A percentile compares a stretch with the other conserved stretches of the same genome.
These are phyloP conservation scores for Clarias gariepinus DNA, from an alignment of 2,113 vertebrate genomes.

Conservation along the genomic window DNA sequence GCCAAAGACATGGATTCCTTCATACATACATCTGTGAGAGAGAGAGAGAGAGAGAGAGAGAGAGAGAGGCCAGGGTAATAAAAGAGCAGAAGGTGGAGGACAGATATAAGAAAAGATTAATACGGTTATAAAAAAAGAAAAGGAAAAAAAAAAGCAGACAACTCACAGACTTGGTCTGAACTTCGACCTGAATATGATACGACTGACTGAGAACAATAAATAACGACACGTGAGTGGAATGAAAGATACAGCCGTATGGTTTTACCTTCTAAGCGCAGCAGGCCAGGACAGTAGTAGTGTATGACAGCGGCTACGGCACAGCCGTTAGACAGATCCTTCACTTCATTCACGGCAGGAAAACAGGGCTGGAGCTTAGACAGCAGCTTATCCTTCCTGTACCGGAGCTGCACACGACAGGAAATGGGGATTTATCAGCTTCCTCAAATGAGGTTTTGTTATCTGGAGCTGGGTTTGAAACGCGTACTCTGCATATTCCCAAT, in stretches of 20 bases:
- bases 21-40: slow-evolving; percentile 76
- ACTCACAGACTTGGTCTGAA: neutral
- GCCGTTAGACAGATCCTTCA: slow-evolving; percentile 85
- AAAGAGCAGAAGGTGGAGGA: neutral
- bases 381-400: slow-evolving; percentile 87
- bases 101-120: neutral
- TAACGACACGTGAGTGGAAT: neutral
- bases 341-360: slow-evolving; percentile 79
- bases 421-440: slow-evolving; percentile 1
- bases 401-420: slow-evolving; percentile 72
- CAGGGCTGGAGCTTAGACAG: slow-evolving; percentile 78
- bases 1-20: slow-evolving; percentile 86
- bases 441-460: neutral
- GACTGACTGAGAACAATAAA: neutral
- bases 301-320: slow-evolving; percentile 84
- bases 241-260: neutral
- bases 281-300: slow-evolving; percentile 86
- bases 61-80: neutral
- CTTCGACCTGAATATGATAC: neutral
- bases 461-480: neutral
- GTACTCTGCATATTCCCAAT: neutral
- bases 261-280: slow-evolving; percentile 84
- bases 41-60: slow-evolving; percentile 51
- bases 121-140: neutral
- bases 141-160: neutral